Conservation (phyloP, 1,140 invertebrate species). For the Phenacoccus solenopsis region DNA sequence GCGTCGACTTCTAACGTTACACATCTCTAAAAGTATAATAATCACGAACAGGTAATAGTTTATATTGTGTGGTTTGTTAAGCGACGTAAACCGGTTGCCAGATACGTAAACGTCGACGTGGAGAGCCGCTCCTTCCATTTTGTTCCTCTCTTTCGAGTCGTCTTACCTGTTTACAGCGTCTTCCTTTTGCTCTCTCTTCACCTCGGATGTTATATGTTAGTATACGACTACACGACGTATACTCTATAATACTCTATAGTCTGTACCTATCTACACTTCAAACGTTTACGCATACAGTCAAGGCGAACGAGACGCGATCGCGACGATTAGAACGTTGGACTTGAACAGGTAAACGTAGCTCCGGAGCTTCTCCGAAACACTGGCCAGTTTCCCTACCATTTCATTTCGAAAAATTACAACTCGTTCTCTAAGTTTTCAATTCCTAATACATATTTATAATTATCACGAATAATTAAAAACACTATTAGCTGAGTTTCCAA, state of each 20-base stretch:
- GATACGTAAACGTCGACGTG: background rate
- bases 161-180: background rate
- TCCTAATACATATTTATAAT: too few species aligned
- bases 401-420: too few species aligned
- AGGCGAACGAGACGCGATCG: background rate
- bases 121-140: background rate
- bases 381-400: too few species aligned
- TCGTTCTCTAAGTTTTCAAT: too few species aligned
- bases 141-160: background rate
- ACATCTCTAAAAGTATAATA: background rate
- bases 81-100: background rate
- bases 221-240: too few species aligned
- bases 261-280: background rate
- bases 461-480: too few species aligned
- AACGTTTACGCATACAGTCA: background rate
- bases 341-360: background rate
- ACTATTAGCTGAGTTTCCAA: too few species aligned
- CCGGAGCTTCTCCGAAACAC: background rate
- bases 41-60: slow-evolving; percentile 1
- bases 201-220: background rate
- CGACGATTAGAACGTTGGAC: background rate
- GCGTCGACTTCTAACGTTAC: background rate
- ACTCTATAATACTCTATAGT: too few species aligned
- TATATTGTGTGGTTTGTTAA: background rate
- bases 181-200: background rate